A percentile compares a stretch with the other conserved stretches of the same genome.
Conservation (phyloP, 2,888 invertebrate species). For the Nomada fabriciana region DNA sequence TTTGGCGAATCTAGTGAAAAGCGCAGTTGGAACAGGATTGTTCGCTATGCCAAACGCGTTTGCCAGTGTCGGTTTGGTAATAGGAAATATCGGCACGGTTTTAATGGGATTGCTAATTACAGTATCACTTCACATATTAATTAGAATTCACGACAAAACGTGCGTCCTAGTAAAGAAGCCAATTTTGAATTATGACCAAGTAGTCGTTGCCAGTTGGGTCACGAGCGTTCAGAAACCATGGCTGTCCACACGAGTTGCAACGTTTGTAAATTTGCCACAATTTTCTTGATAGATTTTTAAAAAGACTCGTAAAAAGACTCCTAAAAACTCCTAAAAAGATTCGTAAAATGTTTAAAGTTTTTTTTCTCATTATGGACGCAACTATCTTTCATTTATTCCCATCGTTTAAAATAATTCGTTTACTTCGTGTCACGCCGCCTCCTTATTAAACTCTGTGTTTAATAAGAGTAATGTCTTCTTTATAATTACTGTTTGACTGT, state of each 20-base stretch:
- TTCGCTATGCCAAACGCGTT: conserved; percentile 76
- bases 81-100: conserved; percentile 70
- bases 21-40: conserved; percentile 73
- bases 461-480: too few relatives aligned
- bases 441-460: too few relatives aligned
- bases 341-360: too few relatives aligned
- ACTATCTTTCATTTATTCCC: too few relatives aligned
- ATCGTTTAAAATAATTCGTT: too few relatives aligned
- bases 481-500: too few relatives aligned
- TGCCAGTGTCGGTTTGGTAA: conserved; percentile 71
- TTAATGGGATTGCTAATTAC: conserved; percentile 71
- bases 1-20: conserved; percentile 71
- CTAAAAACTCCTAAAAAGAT: too few relatives aligned
- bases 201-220: conserved; percentile 64
- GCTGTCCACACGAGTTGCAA: conserved; percentile 61
- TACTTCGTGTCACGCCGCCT: too few relatives aligned
- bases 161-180: conserved; percentile 65
- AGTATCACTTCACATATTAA: conserved; percentile 68
- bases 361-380: too few relatives aligned
- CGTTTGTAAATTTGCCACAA: conserved; percentile 49
- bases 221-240: conserved; percentile 38
- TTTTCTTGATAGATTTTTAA: too few relatives aligned
- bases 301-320: too few relatives aligned
- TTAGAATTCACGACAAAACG: conserved; percentile 68
- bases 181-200: conserved; percentile 68